phyloP scores from a whole-genome alignment of 1,140 invertebrate species.

The Drosophila guanche region DNA sequence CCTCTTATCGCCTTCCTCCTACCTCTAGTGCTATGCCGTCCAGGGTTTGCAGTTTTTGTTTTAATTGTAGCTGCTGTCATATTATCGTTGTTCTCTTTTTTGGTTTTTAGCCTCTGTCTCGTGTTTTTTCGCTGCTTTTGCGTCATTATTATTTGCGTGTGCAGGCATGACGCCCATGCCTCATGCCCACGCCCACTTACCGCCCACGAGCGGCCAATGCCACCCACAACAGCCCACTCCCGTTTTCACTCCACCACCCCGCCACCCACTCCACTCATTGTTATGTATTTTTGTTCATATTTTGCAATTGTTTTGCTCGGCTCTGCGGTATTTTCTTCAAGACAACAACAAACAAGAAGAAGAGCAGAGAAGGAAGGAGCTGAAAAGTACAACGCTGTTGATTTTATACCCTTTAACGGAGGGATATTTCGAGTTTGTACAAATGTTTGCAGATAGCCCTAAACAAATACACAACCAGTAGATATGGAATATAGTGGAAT shows the following conservation, averaged over 20 bases:
- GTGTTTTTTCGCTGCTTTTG: slow-evolving; percentile 51
- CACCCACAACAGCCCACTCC: background rate
- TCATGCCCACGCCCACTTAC: slow-evolving; percentile 45
- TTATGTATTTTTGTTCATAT: slow-evolving; percentile 69
- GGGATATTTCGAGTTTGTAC: no score
- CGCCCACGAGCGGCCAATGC: slow-evolving; percentile 27
- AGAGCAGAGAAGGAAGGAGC: slow-evolving; percentile 29
- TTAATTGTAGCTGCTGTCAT: slow-evolving; percentile 10
- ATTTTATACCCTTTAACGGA: slow-evolving; percentile 3
- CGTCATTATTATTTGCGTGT: slow-evolving; percentile 68
- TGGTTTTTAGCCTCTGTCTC: slow-evolving; percentile 36
- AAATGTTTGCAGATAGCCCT: no score
- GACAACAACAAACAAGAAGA: slow-evolving; percentile 58
- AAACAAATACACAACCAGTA: no score
- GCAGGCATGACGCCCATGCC: slow-evolving; percentile 32
- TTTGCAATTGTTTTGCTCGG: slow-evolving; percentile 79
- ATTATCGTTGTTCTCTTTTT: slow-evolving; percentile 18
- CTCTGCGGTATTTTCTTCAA: slow-evolving; percentile 75
- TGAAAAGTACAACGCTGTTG: slow-evolving; percentile 25
- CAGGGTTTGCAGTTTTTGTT: slow-evolving; percentile 14
- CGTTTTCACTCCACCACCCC: background rate
- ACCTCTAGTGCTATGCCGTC: no score
- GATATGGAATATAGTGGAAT: no score
- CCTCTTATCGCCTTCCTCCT: slow-evolving; percentile 1
- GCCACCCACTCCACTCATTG: slow-evolving; percentile 14